A percentile compares a stretch with the other conserved stretches of the same genome.
These are phyloP conservation scores for Hermatobates lingyangjiaoensis DNA, from an alignment of 1,140 invertebrate species.

Conservation along the genomic window DNA sequence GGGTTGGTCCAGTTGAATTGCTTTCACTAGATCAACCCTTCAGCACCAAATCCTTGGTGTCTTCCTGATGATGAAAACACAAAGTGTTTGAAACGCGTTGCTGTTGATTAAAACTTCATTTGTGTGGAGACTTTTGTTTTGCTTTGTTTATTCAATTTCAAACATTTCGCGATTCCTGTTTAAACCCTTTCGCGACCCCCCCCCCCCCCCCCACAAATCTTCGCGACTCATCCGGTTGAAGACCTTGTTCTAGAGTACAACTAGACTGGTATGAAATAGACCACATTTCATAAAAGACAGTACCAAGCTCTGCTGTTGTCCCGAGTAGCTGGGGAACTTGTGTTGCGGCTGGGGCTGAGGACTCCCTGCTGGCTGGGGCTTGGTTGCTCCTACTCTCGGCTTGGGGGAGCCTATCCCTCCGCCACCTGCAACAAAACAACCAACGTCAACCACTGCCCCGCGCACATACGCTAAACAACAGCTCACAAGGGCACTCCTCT, in stretches of 20 bases:
- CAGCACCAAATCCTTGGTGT: no score
- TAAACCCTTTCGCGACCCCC: not conserved
- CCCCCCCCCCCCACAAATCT: not conserved
- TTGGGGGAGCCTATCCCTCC: not conserved
- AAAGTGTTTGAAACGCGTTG: no score
- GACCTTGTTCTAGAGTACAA: not conserved
- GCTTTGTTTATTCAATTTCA: not conserved
- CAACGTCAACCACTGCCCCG: not conserved
- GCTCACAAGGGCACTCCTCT: not conserved
- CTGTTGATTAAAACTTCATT: no score
- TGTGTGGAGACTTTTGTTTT: no score
- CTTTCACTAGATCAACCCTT: no score
- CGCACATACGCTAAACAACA: not conserved
- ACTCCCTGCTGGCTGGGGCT: not conserved
- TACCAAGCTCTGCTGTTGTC: not conserved
- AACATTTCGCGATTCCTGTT: not conserved
- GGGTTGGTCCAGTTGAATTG: no score
- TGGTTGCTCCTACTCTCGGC: not conserved
- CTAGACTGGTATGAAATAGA: not conserved
- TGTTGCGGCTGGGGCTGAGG: not conserved
- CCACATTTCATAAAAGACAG: no score
- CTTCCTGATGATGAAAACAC: no score
- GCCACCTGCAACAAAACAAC: not conserved
- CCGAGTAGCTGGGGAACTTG: not conserved
- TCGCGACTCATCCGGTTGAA: not conserved